Percentiles rank a stretch among this genome's conserved stretches.
Evolutionary conservation across 2,113 vertebrate species (phyloP).

Genomic region (Sceloporus undulatus): DNA sequence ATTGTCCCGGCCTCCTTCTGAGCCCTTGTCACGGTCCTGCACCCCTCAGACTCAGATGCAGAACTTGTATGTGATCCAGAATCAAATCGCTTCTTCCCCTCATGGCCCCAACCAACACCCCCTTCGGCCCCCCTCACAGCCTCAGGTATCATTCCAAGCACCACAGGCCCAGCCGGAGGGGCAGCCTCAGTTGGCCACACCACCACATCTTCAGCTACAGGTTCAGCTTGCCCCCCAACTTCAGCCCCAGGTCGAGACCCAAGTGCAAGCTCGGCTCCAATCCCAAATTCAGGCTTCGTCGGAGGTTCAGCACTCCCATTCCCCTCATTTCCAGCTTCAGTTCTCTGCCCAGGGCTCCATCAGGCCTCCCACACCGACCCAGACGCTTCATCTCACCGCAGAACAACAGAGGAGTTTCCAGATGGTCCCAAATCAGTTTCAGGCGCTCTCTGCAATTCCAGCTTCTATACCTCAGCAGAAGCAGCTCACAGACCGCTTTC

Average conservation of each 20-base stretch:
- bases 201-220: slow-evolving; percentile 43
- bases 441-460: slow-evolving; percentile 80
- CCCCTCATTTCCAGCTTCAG: slow-evolving; percentile 80
- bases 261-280: slow-evolving; percentile 28
- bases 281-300: slow-evolving; percentile 42
- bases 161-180: slow-evolving; percentile 55
- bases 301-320: slow-evolving; percentile 56
- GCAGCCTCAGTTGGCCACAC: slow-evolving; percentile 27
- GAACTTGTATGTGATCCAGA: slow-evolving; percentile 86
- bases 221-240: slow-evolving; percentile 43
- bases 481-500: slow-evolving; percentile 89
- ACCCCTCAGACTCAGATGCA: slow-evolving; percentile 81
- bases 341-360: slow-evolving; percentile 73
- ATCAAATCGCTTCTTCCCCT: slow-evolving; percentile 81
- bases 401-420: slow-evolving; percentile 89
- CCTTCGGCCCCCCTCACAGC: slow-evolving; percentile 71
- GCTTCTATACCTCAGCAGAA: slow-evolving; percentile 85
- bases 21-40: slow-evolving; percentile 80
- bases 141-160: slow-evolving; percentile 70
- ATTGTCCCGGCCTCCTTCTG: slow-evolving; percentile 76
- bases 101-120: slow-evolving; percentile 62
- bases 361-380: slow-evolving; percentile 80
- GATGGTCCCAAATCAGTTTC: slow-evolving; percentile 84
- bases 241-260: slow-evolving; percentile 46
- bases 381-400: slow-evolving; percentile 76